These are phyloP conservation scores for Drosophila prosaltans DNA, from an alignment of 1,140 invertebrate species.

Conservation along the genomic window DNA sequence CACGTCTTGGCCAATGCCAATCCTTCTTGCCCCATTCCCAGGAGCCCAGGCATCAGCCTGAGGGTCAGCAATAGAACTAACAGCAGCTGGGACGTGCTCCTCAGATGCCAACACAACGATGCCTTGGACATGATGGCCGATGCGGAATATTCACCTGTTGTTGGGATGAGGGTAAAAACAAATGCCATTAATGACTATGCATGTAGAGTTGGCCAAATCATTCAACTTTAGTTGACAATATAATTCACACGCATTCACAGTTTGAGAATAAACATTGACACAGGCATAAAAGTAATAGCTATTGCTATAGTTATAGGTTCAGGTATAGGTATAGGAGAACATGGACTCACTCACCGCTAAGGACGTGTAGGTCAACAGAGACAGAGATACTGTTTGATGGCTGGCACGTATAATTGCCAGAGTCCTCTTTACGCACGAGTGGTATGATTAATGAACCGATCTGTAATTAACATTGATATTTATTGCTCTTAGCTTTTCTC, in stretches of 20 bases:
- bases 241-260: constrained; percentile 50
- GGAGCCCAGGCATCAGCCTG: constrained; percentile 30
- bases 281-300: constrained; percentile 20
- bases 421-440: constrained; percentile 84
- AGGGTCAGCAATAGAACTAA: constrained; percentile 39
- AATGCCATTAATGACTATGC: constrained; percentile 64
- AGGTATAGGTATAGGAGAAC: neutral
- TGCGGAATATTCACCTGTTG: constrained; percentile 83
- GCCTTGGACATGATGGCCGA: constrained; percentile 81
- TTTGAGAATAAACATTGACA: constrained; percentile 16
- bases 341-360: constrained; percentile 73
- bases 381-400: constrained; percentile 81
- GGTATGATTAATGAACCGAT: constrained; percentile 87
- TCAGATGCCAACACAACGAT: constrained; percentile 26
- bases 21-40: constrained; percentile 40
- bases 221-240: constrained; percentile 57
- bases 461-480: constrained; percentile 63
- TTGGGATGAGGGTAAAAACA: constrained; percentile 47
- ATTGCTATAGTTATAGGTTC: neutral
- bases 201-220: constrained; percentile 54
- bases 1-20: constrained; percentile 52
- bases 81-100: constrained; percentile 56
- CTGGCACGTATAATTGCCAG: constrained; percentile 82
- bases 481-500: constrained; percentile 4
- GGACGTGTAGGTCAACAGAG: constrained; percentile 79